A percentile compares a stretch with the other conserved stretches of the same genome.
These are phyloP conservation scores for Cynocephalus volans DNA, from an alignment of 2,113 vertebrate species.

Conservation along the genomic window DNA sequence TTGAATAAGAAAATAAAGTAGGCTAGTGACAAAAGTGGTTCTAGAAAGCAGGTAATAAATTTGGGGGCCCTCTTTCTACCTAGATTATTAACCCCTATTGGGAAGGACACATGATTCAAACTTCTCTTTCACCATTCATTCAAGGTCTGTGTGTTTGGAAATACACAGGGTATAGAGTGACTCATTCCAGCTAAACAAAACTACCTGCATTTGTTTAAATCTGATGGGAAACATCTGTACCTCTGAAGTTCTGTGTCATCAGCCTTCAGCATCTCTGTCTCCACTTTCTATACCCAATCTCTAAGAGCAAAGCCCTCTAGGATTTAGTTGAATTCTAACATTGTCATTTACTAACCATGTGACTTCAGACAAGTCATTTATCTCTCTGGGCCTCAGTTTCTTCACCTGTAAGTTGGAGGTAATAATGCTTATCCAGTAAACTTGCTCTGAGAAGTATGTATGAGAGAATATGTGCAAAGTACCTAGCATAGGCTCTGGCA, in stretches of 20 bases:
- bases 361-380: not conserved
- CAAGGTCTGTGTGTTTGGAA: not conserved
- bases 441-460: not conserved
- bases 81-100: not conserved
- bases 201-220: not conserved
- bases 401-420: not conserved
- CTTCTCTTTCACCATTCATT: not conserved
- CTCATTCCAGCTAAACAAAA: not conserved
- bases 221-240: not conserved
- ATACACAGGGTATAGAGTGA: not conserved
- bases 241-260: not conserved
- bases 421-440: not conserved
- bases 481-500: not conserved
- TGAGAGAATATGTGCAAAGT: constrained; percentile 20
- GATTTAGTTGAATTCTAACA: not conserved
- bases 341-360: not conserved
- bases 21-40: not conserved
- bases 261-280: not conserved
- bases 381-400: not conserved
- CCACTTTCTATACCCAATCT: not conserved
- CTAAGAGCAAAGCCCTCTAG: not conserved
- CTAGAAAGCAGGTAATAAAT: constrained; percentile 22
- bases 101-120: not conserved
- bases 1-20: not conserved
- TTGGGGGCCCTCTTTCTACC: not conserved